These are phyloP conservation scores for Drosophila bocqueti DNA, from an alignment of 1,140 invertebrate species.

Conservation along the genomic window DNA sequence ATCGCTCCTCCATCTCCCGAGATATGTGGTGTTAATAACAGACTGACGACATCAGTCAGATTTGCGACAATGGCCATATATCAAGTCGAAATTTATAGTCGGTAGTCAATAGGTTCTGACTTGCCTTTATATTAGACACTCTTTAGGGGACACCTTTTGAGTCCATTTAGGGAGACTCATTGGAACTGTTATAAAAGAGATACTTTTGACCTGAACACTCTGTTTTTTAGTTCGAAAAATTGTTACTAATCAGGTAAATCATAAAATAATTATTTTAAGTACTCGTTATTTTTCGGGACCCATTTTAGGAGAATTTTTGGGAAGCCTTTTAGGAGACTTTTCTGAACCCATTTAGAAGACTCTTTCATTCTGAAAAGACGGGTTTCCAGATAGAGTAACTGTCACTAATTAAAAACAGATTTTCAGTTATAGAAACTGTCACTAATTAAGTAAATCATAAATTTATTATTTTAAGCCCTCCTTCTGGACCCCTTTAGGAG, in stretches of 20 bases:
- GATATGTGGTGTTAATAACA: constrained; percentile 10
- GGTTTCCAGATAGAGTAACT: too few relatives aligned
- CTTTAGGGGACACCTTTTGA: background rate
- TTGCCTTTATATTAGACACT: background rate
- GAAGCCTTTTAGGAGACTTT: too few relatives aligned
- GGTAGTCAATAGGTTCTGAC: background rate
- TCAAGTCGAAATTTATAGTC: background rate
- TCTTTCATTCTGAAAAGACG: background rate
- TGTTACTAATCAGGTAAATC: background rate
- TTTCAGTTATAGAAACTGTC: too few relatives aligned
- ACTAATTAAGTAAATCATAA: too few relatives aligned
- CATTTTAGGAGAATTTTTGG: too few relatives aligned
- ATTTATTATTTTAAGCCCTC: too few relatives aligned
- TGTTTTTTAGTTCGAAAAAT: background rate
- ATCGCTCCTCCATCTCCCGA: background rate
- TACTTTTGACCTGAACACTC: background rate
- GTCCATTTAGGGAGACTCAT: background rate
- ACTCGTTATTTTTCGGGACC: too few relatives aligned
- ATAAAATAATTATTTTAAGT: background rate
- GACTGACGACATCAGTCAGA: constrained; percentile 5
- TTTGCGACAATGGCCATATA: background rate
- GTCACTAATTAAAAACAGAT: too few relatives aligned
- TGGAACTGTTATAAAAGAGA: background rate
- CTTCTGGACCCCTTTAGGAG: too few relatives aligned
- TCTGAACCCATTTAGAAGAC: background rate